These are phyloP conservation scores for Clistopyga incitator DNA, from an alignment of 2,888 invertebrate species.

Conservation along the genomic window DNA sequence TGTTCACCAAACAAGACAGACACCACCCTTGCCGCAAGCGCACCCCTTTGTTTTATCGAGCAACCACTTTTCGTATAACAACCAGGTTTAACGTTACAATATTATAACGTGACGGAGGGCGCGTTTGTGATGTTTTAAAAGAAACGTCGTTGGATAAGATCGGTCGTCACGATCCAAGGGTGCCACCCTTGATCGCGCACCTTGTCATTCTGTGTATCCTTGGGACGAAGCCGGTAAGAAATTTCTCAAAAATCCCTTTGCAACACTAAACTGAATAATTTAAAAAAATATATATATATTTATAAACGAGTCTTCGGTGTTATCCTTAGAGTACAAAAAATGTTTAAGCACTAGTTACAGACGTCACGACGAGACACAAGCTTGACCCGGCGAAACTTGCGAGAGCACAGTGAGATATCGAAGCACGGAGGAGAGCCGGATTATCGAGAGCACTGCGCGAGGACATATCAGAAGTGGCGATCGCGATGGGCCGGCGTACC, in stretches of 20 bases:
- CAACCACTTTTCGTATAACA: not conserved
- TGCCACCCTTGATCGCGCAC: constrained; percentile 34
- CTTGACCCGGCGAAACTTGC: constrained; percentile 4
- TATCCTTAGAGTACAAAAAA: constrained; percentile 2
- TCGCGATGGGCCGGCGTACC: constrained; percentile 33
- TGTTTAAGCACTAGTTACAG: not conserved
- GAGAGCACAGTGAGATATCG: constrained; percentile 17
- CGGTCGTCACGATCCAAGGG: constrained; percentile 46
- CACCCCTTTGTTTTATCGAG: not conserved
- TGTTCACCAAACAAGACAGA: constrained; percentile 51
- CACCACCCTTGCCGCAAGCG: not conserved
- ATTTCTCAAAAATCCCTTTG: not conserved
- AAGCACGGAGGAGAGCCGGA: constrained; percentile 24
- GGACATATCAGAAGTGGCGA: constrained; percentile 40
- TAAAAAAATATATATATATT: constrained; percentile 4
- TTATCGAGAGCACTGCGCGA: constrained; percentile 48
- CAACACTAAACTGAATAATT: constrained; percentile 19
- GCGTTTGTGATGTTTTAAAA: not conserved
- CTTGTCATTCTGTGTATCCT: constrained; percentile 44
- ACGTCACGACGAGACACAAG: not conserved
- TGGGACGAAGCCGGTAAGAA: not conserved
- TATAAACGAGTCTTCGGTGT: constrained; percentile 3
- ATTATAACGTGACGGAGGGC: not conserved
- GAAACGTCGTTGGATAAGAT: not conserved
- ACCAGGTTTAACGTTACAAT: not conserved